A percentile compares a stretch with the other conserved stretches of the same genome.
Conservation (phyloP, 1,140 invertebrate genomes). For the Myzus persicae region DNA sequence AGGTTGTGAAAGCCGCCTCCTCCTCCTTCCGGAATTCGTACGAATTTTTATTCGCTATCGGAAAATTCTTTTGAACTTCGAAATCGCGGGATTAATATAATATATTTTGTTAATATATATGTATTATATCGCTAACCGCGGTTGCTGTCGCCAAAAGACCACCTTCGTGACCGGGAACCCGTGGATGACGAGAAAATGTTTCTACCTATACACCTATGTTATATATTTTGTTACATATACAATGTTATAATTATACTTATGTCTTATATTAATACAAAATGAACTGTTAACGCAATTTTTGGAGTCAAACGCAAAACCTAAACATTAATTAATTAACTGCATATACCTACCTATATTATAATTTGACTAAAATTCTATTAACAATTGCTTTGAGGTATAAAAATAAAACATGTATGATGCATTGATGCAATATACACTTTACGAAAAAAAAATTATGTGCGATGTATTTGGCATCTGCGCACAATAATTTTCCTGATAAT, state of each 20-base stretch:
- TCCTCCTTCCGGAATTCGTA: not conserved
- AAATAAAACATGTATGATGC: not conserved
- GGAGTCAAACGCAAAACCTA: slow-evolving; percentile 10
- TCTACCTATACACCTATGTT: not conserved
- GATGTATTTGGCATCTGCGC: not conserved
- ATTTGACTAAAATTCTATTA: slow-evolving; percentile 15
- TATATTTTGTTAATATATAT: not conserved
- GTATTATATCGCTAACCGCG: not conserved
- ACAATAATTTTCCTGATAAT: not conserved
- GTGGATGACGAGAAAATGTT: not conserved
- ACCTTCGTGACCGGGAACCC: not conserved
- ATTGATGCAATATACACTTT: too few species aligned
- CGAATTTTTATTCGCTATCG: not conserved
- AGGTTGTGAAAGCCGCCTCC: not conserved
- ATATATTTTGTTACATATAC: not conserved
- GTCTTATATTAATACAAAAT: slow-evolving; percentile 4
- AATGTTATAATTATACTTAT: not conserved
- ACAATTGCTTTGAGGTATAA: not conserved
- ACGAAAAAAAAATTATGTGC: not conserved
- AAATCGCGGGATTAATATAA: not conserved
- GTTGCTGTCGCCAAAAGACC: not conserved
- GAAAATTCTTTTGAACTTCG: not conserved
- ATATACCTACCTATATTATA: not conserved
- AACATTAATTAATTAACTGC: not conserved
- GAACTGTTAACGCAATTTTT: not conserved